Evolutionary conservation across 1,140 invertebrate genomes (phyloP).

Genomic region (Hydropsyche tenuis): DNA sequence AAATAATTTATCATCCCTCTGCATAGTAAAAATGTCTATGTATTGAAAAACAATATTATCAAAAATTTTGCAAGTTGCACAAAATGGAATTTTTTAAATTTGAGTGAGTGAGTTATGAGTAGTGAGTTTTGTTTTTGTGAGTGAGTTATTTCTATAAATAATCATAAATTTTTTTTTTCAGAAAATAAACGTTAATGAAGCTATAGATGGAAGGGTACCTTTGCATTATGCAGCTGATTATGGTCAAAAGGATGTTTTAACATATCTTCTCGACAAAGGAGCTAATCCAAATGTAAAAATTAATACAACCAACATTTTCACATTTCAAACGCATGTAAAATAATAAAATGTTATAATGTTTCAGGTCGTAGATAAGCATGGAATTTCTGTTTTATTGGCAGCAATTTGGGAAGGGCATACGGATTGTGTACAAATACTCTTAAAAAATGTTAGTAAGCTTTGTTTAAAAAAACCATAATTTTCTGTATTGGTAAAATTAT

Average conservation of each 20-base stretch:
- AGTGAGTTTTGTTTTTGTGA: too few species aligned
- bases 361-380: conserved; percentile 90
- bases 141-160: too few species aligned
- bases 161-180: conserved; percentile 59
- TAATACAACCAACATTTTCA: not conserved
- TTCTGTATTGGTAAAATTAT: not conserved
- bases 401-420: conserved; percentile 97
- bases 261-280: conserved; percentile 86
- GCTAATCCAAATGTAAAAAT: conserved; percentile 88
- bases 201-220: conserved; percentile 84
- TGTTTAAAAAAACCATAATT: not conserved
- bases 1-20: too few species aligned
- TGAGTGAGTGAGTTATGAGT: too few species aligned
- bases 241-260: conserved; percentile 89
- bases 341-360: conserved; percentile 43
- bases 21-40: too few species aligned
- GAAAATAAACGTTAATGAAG: conserved; percentile 84
- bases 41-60: too few species aligned
- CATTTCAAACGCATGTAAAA: conserved; percentile 7
- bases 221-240: conserved; percentile 95
- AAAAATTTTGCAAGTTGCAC: too few species aligned
- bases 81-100: too few species aligned
- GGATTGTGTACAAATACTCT: conserved; percentile 84
- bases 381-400: conserved; percentile 88
- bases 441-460: conserved; percentile 76